Evolutionary conservation across 2,797 vertebrate genomes (phyloP).

Genomic region (Sebastes cheni): DNA sequence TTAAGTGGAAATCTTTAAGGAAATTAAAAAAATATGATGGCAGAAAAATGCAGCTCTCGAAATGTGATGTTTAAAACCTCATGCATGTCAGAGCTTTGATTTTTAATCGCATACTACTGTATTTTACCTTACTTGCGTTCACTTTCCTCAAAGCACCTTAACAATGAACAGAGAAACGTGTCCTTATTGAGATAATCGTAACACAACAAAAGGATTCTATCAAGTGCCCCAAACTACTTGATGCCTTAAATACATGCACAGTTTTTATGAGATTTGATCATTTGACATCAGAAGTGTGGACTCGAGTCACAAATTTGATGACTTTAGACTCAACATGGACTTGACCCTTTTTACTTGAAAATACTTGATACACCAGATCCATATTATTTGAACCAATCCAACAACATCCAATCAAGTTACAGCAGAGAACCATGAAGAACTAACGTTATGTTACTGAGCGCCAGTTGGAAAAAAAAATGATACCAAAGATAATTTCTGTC

Average conservation of each 20-base stretch:
- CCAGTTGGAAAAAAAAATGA: no score
- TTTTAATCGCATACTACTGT: neutral
- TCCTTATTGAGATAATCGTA: neutral
- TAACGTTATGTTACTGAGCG: no score
- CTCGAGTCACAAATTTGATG: no score
- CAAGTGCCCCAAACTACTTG: constrained; percentile 10
- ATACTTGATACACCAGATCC: no score
- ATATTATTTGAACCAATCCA: no score
- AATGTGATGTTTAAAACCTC: neutral
- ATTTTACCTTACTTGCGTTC: neutral
- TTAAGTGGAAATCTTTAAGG: neutral
- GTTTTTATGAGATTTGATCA: neutral
- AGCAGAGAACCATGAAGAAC: no score
- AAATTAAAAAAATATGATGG: neutral
- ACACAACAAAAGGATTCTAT: neutral
- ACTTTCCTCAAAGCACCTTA: constrained; percentile 13
- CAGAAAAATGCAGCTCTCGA: neutral
- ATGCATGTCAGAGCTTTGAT: neutral
- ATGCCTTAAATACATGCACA: constrained; percentile 20
- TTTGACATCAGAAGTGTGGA: neutral
- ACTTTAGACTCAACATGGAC: no score
- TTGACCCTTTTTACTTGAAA: no score
- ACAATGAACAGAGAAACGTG: neutral
- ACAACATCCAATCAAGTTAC: no score
- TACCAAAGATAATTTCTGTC: no score